Base-by-base conservation (phyloP, 2,888 invertebrate species). In the Oegoconia quadripuncta region DNA sequence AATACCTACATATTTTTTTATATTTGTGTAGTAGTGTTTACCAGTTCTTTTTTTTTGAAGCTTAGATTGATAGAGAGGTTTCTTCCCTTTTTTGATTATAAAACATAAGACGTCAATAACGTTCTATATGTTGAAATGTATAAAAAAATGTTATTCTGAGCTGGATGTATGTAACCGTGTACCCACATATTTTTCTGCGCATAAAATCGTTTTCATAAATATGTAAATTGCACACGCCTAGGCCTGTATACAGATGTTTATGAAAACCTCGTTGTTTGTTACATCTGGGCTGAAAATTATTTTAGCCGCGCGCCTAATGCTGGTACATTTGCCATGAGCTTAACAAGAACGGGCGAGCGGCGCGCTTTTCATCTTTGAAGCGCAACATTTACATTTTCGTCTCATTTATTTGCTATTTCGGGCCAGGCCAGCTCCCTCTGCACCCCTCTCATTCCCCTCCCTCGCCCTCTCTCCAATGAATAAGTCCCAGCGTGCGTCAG, bases 361-460 rank as follows among this genome's bases (percentile, higher is more conserved):
- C 74, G 68, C 71, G 84, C 84, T 86, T 86, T 87, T 87, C 87
- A 86, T 87, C 83, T 87, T 77, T 75, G 80, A 82, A 84, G 81
- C 87, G 83, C 81, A 79, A 84, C 87, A 87, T 87, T 87, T 87
- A 87, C 87, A 87, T 87, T 87, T 87, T 87, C 87, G 87, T 84
- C 87, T 87, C 87, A 87, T 87, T 87, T 87, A 87, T 86, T 84
- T 84, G 87, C 87, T 87, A 87, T 87, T 87, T 87, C 82, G 83
- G 76, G 82, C 77, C 69, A 73, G 61, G 65, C 64, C 64, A 28
- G 39, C 64, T 58, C 64, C 59, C 67, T 43, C 43, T 46, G 50
- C 34, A 49, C 52, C 53, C 59, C 47, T 50, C 48, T 45, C 50
- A 41, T 50, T 37, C 60, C 64, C 69, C 66, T 59, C 69, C 49